These are phyloP conservation scores for Caenorhabditis becei DNA, from an alignment of 2,888 invertebrate genomes.

Conservation along the genomic window DNA sequence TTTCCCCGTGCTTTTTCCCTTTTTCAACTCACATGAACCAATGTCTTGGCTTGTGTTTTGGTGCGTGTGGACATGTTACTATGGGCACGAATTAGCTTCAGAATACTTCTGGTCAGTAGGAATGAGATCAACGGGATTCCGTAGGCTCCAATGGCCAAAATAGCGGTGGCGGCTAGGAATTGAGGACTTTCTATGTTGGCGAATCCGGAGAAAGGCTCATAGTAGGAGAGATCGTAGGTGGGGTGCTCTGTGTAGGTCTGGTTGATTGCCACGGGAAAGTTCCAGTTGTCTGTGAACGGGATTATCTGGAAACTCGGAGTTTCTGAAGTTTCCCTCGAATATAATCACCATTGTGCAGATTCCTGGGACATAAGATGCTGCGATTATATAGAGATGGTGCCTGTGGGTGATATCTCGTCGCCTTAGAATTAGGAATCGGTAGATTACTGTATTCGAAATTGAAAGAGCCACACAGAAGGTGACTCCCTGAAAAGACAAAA, in stretches of 20 bases:
- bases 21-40: constrained; percentile 48
- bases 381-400: constrained; percentile 32
- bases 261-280: constrained; percentile 43
- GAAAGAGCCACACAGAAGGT: constrained; percentile 55
- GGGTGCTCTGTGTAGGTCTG: constrained; percentile 55
- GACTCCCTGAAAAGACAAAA: constrained; percentile 27
- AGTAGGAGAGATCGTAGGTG: constrained; percentile 47
- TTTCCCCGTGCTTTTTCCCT: constrained; percentile 12
- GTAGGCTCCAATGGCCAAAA: constrained; percentile 55
- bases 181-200: constrained; percentile 38
- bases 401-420: constrained; percentile 27
- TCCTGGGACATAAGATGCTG: constrained; percentile 31
- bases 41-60: constrained; percentile 56
- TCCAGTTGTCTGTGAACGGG: constrained; percentile 57
- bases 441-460: constrained; percentile 55
- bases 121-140: constrained; percentile 50
- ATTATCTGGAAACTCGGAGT: constrained; percentile 39
- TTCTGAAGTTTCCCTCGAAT: no score
- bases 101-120: constrained; percentile 43
- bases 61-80: constrained; percentile 53
- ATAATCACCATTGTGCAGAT: constrained; percentile 31
- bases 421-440: constrained; percentile 48
- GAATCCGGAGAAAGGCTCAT: constrained; percentile 51
- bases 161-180: constrained; percentile 49
- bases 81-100: constrained; percentile 54